Conservation (phyloP, 2,888 invertebrate genomes). For the Buathra laborator region DNA sequence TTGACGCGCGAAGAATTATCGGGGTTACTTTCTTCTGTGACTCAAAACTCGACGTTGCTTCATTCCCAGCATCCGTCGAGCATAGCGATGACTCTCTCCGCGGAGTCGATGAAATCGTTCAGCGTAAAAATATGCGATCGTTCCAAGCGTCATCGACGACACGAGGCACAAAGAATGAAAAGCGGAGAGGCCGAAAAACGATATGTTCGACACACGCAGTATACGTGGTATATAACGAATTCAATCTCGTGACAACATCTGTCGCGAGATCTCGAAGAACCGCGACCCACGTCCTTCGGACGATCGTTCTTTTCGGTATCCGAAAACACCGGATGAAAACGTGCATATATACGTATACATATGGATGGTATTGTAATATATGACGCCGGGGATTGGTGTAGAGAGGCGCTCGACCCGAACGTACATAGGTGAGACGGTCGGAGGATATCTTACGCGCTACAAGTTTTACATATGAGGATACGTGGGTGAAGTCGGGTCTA, state of each 20-base stretch:
- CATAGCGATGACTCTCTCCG: conserved; percentile 41
- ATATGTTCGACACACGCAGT: conserved; percentile 42
- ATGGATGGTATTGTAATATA: conserved; percentile 22
- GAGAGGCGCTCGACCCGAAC: background rate
- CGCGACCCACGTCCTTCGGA: conserved; percentile 44
- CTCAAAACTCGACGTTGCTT: conserved; percentile 16
- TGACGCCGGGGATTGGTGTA: conserved; percentile 7
- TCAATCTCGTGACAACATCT: conserved; percentile 67
- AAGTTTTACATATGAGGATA: conserved; percentile 59
- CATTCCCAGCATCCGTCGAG: conserved; percentile 67
- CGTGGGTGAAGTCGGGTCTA: conserved; percentile 60
- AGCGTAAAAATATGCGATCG: background rate
- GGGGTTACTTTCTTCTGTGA: background rate
- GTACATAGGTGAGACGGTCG: conserved; percentile 6
- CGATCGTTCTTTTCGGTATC: conserved; percentile 42
- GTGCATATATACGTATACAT: conserved; percentile 3
- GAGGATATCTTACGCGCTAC: conserved; percentile 43
- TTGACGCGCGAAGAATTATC: background rate
- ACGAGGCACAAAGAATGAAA: conserved; percentile 41
- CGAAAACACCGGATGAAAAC: conserved; percentile 55
- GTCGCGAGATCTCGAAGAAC: conserved; percentile 57
- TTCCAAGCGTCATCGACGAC: conserved; percentile 14
- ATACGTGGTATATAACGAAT: conserved; percentile 54
- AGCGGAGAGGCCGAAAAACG: background rate
- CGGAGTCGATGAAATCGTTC: conserved; percentile 34